Conservation (phyloP, 2,888 invertebrate species). For the Clunio marinus region DNA sequence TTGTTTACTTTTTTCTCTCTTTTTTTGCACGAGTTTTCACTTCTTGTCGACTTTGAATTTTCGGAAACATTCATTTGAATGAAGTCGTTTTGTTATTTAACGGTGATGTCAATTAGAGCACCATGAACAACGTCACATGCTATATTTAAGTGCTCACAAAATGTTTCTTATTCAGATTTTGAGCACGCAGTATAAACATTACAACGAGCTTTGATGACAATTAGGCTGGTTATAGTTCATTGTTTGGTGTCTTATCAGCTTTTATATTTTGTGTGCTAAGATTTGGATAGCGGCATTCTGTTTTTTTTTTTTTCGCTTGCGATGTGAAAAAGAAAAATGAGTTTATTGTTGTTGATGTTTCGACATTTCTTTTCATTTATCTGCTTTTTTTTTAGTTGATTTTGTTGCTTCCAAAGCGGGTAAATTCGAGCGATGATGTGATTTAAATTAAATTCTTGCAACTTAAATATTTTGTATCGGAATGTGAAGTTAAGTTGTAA, state of each 20-base stretch:
- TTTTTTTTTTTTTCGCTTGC: not conserved
- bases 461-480: too few species aligned
- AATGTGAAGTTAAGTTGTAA: too few species aligned
- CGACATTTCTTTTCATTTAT: conserved; percentile 10
- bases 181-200: not conserved
- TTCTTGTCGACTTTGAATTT: too few species aligned
- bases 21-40: not conserved
- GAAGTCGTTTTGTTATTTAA: conserved; percentile 25
- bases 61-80: conserved; percentile 15
- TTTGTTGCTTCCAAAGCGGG: too few species aligned
- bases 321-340: conserved; percentile 5
- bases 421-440: too few species aligned
- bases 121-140: conserved; percentile 20
- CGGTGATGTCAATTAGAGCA: conserved; percentile 13
- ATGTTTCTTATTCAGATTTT: not conserved
- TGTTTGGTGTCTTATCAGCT: conserved; percentile 10
- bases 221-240: conserved; percentile 3
- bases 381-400: too few species aligned
- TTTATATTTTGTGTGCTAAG: not conserved
- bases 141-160: too few species aligned
- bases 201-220: not conserved
- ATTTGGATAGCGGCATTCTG: too few species aligned
- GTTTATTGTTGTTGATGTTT: not conserved
- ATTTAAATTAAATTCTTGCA: too few species aligned
- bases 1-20: not conserved